These are phyloP conservation scores for Dasyurus viverrinus DNA, from an alignment of 2,113 vertebrate species.

Conservation along the genomic window DNA sequence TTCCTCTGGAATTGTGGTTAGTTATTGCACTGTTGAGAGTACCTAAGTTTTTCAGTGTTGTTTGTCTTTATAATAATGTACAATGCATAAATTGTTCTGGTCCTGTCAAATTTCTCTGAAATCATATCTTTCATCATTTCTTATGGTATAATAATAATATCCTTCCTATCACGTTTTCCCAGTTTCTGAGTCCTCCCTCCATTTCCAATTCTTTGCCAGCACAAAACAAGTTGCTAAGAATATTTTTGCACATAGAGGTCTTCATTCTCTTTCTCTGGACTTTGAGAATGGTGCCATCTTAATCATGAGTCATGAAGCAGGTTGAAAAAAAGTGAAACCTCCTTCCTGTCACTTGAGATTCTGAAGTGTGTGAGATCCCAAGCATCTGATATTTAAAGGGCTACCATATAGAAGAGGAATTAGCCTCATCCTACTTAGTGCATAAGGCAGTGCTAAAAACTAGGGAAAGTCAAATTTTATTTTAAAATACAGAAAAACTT, in stretches of 20 bases:
- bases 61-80: neutral
- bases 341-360: neutral
- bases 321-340: neutral
- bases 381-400: neutral
- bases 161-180: neutral
- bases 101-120: neutral
- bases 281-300: neutral
- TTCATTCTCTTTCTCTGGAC: neutral
- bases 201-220: neutral
- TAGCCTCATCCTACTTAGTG: neutral
- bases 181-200: neutral
- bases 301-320: neutral
- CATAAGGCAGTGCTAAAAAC: neutral
- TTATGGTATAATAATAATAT: neutral
- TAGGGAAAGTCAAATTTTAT: neutral
- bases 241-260: neutral
- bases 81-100: neutral
- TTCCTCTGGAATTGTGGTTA: neutral
- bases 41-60: neutral
- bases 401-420: neutral
- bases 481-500: neutral
- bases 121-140: neutral
- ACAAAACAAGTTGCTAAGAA: neutral
- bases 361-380: neutral
- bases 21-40: neutral